phyloP scores from a whole-genome alignment of 2,888 invertebrate species.

The Cerastis rubricosa region DNA sequence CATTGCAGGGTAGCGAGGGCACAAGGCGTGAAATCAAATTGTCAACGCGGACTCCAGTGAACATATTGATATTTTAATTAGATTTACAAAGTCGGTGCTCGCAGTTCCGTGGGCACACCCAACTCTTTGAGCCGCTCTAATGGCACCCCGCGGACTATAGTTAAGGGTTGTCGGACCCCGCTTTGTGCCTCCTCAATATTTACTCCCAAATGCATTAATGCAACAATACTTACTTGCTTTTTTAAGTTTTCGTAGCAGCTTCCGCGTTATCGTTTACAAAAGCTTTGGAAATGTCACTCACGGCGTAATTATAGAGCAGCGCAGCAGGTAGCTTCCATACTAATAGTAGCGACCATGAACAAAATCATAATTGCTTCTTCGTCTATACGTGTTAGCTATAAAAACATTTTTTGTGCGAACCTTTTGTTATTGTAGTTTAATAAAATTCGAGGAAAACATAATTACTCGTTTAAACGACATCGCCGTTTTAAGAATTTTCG shows the following conservation, averaged over 20 bases:
- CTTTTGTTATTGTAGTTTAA: slow-evolving; percentile 78
- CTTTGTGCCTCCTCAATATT: slow-evolving; percentile 89
- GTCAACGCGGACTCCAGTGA: slow-evolving; percentile 87
- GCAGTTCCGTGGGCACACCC: slow-evolving; percentile 85
- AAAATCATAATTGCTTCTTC: slow-evolving; percentile 85
- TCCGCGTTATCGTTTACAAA: slow-evolving; percentile 91
- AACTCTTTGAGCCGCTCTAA: slow-evolving; percentile 90
- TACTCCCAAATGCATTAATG: slow-evolving; percentile 90
- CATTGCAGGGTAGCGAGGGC: slow-evolving; percentile 61
- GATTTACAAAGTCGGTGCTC: slow-evolving; percentile 89
- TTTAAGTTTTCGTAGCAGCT: slow-evolving; percentile 89
- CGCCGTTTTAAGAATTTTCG: slow-evolving; percentile 41
- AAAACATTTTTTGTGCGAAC: slow-evolving; percentile 75
- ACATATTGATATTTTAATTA: slow-evolving; percentile 91
- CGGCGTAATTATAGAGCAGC: slow-evolving; percentile 88
- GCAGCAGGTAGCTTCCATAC: slow-evolving; percentile 85
- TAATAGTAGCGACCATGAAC: slow-evolving; percentile 80
- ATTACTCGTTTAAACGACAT: slow-evolving; percentile 67
- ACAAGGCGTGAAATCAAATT: slow-evolving; percentile 89
- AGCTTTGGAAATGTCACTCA: slow-evolving; percentile 88
- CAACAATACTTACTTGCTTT: slow-evolving; percentile 90
- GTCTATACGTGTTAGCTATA: slow-evolving; percentile 77
- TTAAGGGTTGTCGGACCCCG: slow-evolving; percentile 88
- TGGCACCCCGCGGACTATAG: slow-evolving; percentile 89
- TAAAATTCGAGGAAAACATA: slow-evolving; percentile 73